A percentile compares a stretch with the other conserved stretches of the same genome.
Evolutionary conservation across 1,140 invertebrate species (phyloP).

Genomic region (Pseudomyrmex pallidus): DNA sequence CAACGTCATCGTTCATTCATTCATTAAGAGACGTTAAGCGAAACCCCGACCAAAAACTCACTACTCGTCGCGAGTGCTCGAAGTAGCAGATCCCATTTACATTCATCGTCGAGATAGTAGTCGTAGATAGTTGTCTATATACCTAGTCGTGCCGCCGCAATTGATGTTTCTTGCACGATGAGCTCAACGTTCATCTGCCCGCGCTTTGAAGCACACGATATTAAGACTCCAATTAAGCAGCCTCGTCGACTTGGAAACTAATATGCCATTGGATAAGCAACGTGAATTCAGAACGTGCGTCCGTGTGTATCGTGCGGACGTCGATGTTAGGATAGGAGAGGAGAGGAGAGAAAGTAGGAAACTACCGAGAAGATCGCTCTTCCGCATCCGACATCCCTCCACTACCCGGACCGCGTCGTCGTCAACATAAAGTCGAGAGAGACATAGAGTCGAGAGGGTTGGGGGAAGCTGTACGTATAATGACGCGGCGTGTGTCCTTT

Average conservation of each 20-base stretch:
- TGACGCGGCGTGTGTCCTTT: slow-evolving; percentile 49
- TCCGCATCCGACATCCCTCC: slow-evolving; percentile 31
- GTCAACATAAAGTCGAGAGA: slow-evolving; percentile 16
- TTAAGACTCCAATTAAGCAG: slow-evolving; percentile 74
- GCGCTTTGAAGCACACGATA: slow-evolving; percentile 71
- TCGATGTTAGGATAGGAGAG: slow-evolving; percentile 30
- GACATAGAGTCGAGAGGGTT: background rate
- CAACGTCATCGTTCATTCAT: slow-evolving; percentile 58
- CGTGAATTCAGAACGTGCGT: slow-evolving; percentile 57
- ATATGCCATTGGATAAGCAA: slow-evolving; percentile 69
- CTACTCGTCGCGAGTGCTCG: slow-evolving; percentile 28
- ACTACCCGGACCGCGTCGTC: background rate
- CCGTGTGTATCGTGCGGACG: slow-evolving; percentile 22
- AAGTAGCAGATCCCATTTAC: slow-evolving; percentile 60
- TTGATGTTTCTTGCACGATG: slow-evolving; percentile 65
- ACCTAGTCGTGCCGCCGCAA: slow-evolving; percentile 16
- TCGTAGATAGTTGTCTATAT: slow-evolving; percentile 18
- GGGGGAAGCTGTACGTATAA: slow-evolving; percentile 48
- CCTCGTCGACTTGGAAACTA: slow-evolving; percentile 69
- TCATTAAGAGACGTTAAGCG: slow-evolving; percentile 44
- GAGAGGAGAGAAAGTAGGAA: slow-evolving; percentile 21
- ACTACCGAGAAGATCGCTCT: slow-evolving; percentile 49
- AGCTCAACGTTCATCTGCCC: slow-evolving; percentile 51
- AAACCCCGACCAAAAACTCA: slow-evolving; percentile 48
- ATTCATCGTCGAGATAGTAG: slow-evolving; percentile 49